phyloP scores from a whole-genome alignment of 2,113 vertebrate species.

The Larimichthys crocea region DNA sequence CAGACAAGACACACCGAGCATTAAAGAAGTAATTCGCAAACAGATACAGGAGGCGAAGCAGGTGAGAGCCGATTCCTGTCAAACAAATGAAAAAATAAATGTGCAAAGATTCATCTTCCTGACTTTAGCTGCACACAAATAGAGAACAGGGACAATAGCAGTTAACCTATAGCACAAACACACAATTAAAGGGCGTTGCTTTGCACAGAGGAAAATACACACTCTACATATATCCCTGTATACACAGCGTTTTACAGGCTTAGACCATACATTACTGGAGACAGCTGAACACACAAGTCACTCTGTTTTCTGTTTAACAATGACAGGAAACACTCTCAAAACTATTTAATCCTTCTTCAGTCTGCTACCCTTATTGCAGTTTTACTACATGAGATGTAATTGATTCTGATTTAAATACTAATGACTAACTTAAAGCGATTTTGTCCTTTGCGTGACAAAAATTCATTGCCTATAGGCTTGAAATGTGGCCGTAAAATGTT shows the following conservation, averaged over 20 bases:
- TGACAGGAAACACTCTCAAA: neutral
- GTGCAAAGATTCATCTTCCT: neutral
- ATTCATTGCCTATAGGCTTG: too few relatives aligned
- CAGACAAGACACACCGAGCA: conserved; percentile 87
- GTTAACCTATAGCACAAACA: neutral
- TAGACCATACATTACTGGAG: neutral
- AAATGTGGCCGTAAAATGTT: too few relatives aligned
- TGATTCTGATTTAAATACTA: too few relatives aligned
- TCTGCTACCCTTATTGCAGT: neutral
- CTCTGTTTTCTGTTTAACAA: neutral
- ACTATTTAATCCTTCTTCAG: neutral
- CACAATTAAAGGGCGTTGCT: conserved; percentile 42
- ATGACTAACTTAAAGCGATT: too few relatives aligned
- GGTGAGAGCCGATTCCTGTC: conserved; percentile 79
- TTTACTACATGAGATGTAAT: neutral
- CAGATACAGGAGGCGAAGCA: conserved; percentile 91
- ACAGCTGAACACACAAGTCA: neutral
- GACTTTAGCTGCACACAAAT: neutral
- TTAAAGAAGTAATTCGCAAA: conserved; percentile 92
- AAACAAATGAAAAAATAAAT: neutral
- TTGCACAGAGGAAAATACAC: neutral
- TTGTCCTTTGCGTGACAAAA: too few relatives aligned
- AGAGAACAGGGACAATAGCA: neutral
- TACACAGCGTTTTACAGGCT: neutral
- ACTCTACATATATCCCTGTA: conserved; percentile 10